phyloP scores from a whole-genome alignment of 2,797 vertebrate genomes.

The Agapornis canus region DNA sequence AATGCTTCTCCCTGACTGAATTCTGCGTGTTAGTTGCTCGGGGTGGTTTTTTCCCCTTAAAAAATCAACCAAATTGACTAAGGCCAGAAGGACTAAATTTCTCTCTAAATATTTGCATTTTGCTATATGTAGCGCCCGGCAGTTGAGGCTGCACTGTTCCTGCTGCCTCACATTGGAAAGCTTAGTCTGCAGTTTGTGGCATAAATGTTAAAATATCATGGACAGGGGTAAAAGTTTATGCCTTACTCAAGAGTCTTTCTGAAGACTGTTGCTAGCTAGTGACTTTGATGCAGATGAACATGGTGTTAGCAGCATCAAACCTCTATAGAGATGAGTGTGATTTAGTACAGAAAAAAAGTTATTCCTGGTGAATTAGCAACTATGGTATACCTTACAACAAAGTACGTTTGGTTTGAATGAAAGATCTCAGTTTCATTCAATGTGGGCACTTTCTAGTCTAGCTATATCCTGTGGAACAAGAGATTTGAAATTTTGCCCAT shows the following conservation, averaged over 20 bases:
- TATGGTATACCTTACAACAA: not conserved
- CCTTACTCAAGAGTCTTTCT: not conserved
- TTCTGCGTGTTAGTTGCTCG: not conserved
- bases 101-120: not conserved
- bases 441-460: not conserved
- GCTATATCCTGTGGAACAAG: not conserved
- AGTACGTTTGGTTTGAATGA: not conserved
- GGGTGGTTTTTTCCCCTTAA: fast-evolving
- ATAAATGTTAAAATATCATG: not conserved
- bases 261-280: not conserved
- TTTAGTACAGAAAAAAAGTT: not conserved
- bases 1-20: not conserved
- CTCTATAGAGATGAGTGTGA: not conserved
- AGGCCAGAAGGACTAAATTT: not conserved
- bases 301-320: not conserved
- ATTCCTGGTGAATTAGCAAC: not conserved
- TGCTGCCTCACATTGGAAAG: not conserved
- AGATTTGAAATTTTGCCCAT: not conserved
- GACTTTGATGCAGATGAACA: not conserved
- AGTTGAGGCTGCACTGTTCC: not conserved
- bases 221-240: not conserved
- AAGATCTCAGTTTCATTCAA: not conserved
- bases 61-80: not conserved
- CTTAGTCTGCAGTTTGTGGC: not conserved
- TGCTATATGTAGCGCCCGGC: fast-evolving